A percentile compares a stretch with the other conserved stretches of the same genome.
phyloP scores from a whole-genome alignment of 2,797 vertebrate genomes.

The Phataginus tetradactyla region DNA sequence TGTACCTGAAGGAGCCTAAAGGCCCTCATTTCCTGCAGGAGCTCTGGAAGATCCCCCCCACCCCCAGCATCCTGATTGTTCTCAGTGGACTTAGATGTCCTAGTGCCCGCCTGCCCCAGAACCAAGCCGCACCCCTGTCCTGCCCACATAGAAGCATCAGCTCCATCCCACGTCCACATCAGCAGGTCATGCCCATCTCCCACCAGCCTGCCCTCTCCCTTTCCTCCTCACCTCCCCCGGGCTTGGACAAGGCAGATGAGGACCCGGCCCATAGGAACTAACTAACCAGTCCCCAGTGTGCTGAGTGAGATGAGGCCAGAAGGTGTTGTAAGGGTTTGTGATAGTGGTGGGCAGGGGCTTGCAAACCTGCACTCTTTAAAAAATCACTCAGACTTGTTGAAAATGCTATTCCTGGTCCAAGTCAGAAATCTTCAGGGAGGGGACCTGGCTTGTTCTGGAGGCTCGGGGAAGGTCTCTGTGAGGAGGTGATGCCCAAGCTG shows the following conservation, averaged over 20 bases:
- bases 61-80: not conserved
- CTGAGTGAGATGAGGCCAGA: not conserved
- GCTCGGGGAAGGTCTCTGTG: not conserved
- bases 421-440: not conserved
- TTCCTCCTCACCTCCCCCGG: not conserved
- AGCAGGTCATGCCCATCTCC: not conserved
- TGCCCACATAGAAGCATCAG: too few species aligned
- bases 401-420: not conserved
- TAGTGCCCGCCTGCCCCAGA: not conserved
- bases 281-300: not conserved
- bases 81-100: not conserved
- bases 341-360: not conserved
- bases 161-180: rapidly evolving
- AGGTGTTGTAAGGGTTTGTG: not conserved
- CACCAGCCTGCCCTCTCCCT: not conserved
- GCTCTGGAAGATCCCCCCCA: not conserved
- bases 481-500: not conserved
- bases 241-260: not conserved
- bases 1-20: not conserved
- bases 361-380: not conserved
- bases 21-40: not conserved
- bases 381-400: not conserved
- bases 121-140: not conserved
- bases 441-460: not conserved
- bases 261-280: not conserved